Percentiles rank a stretch among this genome's conserved stretches.
Conservation (phyloP, 2,888 invertebrate species). For the Drosophila anceps region DNA sequence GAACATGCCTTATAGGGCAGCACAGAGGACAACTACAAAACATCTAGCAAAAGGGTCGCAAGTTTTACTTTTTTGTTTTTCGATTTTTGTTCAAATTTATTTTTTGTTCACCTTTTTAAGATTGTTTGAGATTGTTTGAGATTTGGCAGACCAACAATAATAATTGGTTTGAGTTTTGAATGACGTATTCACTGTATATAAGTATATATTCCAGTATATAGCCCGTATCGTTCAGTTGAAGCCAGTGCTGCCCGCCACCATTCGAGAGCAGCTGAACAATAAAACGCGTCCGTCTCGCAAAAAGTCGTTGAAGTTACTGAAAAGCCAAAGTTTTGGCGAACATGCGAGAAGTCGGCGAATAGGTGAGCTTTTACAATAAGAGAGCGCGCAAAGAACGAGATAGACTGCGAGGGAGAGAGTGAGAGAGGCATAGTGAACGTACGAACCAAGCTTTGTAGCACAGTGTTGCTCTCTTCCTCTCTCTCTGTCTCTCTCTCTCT, state of each 20-base stretch:
- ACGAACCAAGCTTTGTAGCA: slow-evolving; percentile 58
- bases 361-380: slow-evolving; percentile 48
- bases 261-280: slow-evolving; percentile 25
- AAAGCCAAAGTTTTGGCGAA: slow-evolving; percentile 52
- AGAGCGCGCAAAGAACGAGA: not conserved
- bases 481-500: not conserved
- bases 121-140: slow-evolving; percentile 28
- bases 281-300: slow-evolving; percentile 78
- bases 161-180: slow-evolving; percentile 18
- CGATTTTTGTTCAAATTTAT: slow-evolving; percentile 7
- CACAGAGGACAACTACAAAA: slow-evolving; percentile 55
- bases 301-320: slow-evolving; percentile 83
- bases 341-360: slow-evolving; percentile 27
- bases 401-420: slow-evolving; percentile 1
- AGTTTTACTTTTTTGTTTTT: slow-evolving; percentile 61
- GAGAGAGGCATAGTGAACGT: slow-evolving; percentile 13
- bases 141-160: slow-evolving; percentile 24
- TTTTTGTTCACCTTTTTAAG: slow-evolving; percentile 57
- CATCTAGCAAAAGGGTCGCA: slow-evolving; percentile 42
- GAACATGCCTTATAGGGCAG: slow-evolving; percentile 46
- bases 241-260: slow-evolving; percentile 42
- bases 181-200: slow-evolving; percentile 57
- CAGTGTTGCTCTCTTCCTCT: slow-evolving; percentile 42
- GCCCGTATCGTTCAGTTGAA: slow-evolving; percentile 69
- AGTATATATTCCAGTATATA: slow-evolving; percentile 57